Conservation (phyloP, 2,113 vertebrate genomes). For the Laticauda laticaudata region DNA sequence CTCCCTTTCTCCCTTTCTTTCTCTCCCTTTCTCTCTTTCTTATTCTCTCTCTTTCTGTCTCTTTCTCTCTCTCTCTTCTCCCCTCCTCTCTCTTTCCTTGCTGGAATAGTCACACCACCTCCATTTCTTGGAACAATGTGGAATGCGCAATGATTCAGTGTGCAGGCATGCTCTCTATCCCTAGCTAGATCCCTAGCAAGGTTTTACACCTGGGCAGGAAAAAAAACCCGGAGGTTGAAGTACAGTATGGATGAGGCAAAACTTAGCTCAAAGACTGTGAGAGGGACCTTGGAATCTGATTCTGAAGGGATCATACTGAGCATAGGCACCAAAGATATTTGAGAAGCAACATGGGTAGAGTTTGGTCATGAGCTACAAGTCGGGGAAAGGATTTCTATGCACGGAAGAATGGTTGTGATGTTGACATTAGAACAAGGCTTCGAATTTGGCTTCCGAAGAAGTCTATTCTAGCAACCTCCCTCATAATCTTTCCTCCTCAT, state of each 20-base stretch:
- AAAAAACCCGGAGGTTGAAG: no score
- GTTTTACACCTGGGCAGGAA: no score
- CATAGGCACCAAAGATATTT: background rate
- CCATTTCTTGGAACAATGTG: background rate
- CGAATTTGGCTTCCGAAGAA: background rate
- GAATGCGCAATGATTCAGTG: no score
- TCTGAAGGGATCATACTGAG: background rate
- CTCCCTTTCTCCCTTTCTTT: accelerated
- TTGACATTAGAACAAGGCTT: background rate
- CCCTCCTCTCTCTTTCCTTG: background rate
- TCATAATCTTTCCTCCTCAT: background rate
- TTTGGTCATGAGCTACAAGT: background rate
- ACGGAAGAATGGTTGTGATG: background rate
- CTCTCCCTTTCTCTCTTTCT: no score
- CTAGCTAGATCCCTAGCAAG: background rate
- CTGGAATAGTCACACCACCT: background rate
- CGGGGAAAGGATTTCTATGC: background rate
- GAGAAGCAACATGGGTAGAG: background rate
- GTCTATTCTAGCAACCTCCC: background rate
- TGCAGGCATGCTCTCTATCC: background rate
- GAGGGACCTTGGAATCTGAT: no score
- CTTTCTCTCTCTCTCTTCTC: no score
- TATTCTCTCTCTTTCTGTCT: no score
- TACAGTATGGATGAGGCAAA: no score
- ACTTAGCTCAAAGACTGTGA: no score